Evolutionary conservation across 1,140 invertebrate genomes (phyloP).

Genomic region (Hormaphis cornu): DNA sequence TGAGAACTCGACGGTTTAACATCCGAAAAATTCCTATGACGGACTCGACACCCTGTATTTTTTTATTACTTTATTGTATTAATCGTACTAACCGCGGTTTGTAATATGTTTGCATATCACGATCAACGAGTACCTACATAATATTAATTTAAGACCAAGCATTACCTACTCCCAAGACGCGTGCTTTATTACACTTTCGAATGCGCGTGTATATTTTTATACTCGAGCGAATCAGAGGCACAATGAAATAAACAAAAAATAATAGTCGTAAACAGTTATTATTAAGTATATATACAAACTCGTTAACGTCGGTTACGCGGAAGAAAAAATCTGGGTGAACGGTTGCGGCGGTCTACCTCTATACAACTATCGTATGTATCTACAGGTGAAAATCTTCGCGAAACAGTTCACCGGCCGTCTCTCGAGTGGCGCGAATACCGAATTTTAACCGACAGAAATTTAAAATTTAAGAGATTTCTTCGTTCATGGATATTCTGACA

Average conservation of each 20-base stretch:
- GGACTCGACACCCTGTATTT: not conserved
- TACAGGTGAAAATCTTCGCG: too few species aligned
- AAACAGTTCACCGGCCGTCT: too few species aligned
- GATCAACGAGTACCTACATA: not conserved
- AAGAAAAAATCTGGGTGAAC: not conserved
- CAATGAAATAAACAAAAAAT: conserved; percentile 7
- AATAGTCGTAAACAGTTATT: conserved; percentile 13
- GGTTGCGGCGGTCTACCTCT: too few species aligned
- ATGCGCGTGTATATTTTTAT: not conserved
- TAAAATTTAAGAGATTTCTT: too few species aligned
- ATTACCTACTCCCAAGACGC: not conserved
- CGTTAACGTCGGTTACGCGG: not conserved
- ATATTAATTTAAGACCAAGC: not conserved
- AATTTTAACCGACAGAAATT: too few species aligned
- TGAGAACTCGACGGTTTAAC: too few species aligned
- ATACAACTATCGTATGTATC: too few species aligned
- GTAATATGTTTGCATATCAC: not conserved
- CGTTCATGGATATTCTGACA: too few species aligned
- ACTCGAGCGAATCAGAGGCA: not conserved
- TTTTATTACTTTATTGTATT: not conserved
- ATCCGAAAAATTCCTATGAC: too few species aligned
- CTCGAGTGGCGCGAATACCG: too few species aligned
- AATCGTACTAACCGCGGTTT: too few species aligned
- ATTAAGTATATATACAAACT: conserved; percentile 2
- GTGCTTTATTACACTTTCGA: not conserved